These are phyloP conservation scores for Tragopan temminckii DNA, from an alignment of 2,797 vertebrate species.

Conservation along the genomic window DNA sequence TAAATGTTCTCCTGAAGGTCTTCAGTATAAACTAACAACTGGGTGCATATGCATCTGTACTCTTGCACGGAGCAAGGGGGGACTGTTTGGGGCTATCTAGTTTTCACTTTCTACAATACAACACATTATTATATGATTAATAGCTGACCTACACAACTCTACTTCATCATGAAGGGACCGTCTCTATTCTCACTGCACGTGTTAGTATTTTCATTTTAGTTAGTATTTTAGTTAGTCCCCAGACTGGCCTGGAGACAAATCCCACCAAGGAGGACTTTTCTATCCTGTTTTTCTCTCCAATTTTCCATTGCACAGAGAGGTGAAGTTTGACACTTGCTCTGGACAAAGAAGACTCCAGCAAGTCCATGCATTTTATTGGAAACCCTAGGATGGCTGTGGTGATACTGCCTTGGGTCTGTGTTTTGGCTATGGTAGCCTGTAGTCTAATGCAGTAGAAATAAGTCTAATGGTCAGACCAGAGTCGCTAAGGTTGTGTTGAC, in stretches of 20 bases:
- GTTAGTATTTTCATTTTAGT: background rate
- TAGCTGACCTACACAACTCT: background rate
- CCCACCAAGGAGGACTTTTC: background rate
- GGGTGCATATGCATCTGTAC: background rate
- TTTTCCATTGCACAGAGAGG: background rate
- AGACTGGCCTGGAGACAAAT: background rate
- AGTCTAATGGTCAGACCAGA: background rate
- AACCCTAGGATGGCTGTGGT: background rate
- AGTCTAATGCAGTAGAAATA: background rate
- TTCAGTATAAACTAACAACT: conserved; percentile 38
- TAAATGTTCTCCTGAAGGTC: conserved; percentile 56
- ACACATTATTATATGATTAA: background rate
- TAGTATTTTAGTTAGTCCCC: background rate
- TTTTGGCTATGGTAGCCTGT: background rate
- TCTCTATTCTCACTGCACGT: background rate
- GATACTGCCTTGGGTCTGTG: background rate
- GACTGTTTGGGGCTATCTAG: background rate
- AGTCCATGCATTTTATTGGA: background rate
- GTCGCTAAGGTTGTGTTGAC: background rate
- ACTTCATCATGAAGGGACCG: background rate
- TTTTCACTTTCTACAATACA: background rate
- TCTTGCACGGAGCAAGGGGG: background rate
- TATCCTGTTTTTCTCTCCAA: background rate
- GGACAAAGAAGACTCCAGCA: background rate
- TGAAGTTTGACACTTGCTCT: background rate